A percentile compares a stretch with the other conserved stretches of the same genome.
These are phyloP conservation scores for Copidosoma aretas DNA, from an alignment of 2,888 invertebrate species.

Conservation along the genomic window DNA sequence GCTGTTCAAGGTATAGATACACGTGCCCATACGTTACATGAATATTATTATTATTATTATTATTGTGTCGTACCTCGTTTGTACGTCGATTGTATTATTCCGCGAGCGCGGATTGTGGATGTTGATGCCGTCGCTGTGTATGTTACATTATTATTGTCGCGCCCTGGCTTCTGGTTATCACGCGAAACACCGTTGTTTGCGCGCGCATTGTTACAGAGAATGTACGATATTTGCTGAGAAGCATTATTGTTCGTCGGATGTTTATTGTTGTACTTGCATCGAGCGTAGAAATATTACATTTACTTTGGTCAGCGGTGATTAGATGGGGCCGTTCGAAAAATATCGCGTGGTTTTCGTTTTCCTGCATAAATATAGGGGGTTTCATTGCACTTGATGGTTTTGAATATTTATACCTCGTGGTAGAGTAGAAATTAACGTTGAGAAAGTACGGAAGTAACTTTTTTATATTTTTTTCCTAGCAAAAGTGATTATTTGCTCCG, in stretches of 20 bases:
- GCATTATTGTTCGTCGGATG: too few relatives aligned
- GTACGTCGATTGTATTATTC: too few relatives aligned
- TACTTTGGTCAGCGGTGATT: background rate
- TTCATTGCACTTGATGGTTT: background rate
- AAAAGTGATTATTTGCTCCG: conserved; percentile 5
- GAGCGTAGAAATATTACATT: too few relatives aligned
- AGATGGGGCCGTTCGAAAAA: background rate
- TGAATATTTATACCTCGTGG: background rate
- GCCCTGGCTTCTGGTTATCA: too few relatives aligned
- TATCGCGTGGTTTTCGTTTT: background rate
- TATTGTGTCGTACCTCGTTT: background rate
- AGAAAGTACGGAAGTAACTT: background rate
- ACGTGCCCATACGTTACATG: background rate
- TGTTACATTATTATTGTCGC: too few relatives aligned
- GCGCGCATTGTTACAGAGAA: too few relatives aligned
- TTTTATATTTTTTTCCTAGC: background rate
- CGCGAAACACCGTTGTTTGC: too few relatives aligned
- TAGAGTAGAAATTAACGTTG: background rate
- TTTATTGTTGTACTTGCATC: too few relatives aligned
- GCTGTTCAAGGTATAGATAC: conserved; percentile 70
- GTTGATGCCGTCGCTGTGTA: too few relatives aligned
- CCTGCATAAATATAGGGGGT: background rate
- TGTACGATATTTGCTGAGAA: too few relatives aligned
- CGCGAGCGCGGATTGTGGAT: too few relatives aligned
- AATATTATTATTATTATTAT: conserved; percentile 9